Evolutionary conservation across 1,140 invertebrate species (phyloP).

Genomic region (Phocides pigmalion): DNA sequence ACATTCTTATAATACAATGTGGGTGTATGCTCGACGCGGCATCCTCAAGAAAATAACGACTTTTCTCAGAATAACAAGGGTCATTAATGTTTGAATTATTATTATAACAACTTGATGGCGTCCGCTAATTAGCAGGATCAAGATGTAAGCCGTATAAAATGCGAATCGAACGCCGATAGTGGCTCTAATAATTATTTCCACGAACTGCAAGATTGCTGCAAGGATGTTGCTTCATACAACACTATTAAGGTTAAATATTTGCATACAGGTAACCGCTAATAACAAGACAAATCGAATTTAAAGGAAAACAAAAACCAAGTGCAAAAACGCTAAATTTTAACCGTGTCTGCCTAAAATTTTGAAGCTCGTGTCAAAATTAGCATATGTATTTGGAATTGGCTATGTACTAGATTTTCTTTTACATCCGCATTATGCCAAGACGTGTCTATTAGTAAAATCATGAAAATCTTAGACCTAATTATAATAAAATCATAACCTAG

Average conservation of each 20-base stretch:
- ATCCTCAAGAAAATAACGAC: slow-evolving; percentile 23
- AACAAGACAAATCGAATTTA: slow-evolving; percentile 15
- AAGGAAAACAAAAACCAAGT: too few species aligned
- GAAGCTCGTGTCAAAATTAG: too few species aligned
- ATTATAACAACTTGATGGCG: slow-evolving; percentile 27
- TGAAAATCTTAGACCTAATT: too few species aligned
- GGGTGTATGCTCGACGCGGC: slow-evolving; percentile 9
- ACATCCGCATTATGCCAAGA: too few species aligned
- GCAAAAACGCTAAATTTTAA: too few species aligned
- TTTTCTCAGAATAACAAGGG: slow-evolving; percentile 24
- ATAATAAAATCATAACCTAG: too few species aligned
- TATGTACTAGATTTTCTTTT: too few species aligned
- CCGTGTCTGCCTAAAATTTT: too few species aligned
- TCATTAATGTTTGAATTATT: slow-evolving; percentile 30
- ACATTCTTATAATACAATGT: slow-evolving; percentile 18
- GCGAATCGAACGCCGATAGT: slow-evolving; percentile 27
- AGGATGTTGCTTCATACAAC: slow-evolving; percentile 19
- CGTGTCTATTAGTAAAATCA: too few species aligned
- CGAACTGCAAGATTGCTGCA: slow-evolving; percentile 13
- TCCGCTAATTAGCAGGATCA: slow-evolving; percentile 17
- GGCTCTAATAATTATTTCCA: slow-evolving; percentile 13
- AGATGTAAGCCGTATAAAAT: slow-evolving; percentile 22
- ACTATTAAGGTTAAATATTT: slow-evolving; percentile 10
- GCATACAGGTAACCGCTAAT: slow-evolving; percentile 22
- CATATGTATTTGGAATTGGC: too few species aligned